Conservation (phyloP, 1,140 invertebrate genomes). For the Bradysia coprophila region DNA sequence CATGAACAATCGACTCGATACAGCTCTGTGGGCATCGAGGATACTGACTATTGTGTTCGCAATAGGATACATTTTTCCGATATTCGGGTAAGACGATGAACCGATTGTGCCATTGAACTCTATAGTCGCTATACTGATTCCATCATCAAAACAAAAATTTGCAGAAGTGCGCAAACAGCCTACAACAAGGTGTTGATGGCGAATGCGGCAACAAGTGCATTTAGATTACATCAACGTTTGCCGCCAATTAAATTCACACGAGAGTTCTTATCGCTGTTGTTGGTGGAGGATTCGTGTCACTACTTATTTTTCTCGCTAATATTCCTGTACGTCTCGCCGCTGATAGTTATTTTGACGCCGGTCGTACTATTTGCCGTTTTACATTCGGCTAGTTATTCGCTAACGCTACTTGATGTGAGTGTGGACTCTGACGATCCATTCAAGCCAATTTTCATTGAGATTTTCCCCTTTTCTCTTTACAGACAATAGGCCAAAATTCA, state of each 20-base stretch:
- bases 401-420: slow-evolving; percentile 79
- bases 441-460: background rate
- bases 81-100: slow-evolving; percentile 85
- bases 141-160: slow-evolving; percentile 6
- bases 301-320: slow-evolving; percentile 89
- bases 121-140: no score
- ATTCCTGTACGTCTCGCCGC: slow-evolving; percentile 75
- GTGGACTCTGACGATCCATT: slow-evolving; percentile 6
- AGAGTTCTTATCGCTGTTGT: slow-evolving; percentile 58
- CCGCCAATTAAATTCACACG: slow-evolving; percentile 59
- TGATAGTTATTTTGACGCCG: slow-evolving; percentile 76
- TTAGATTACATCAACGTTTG: slow-evolving; percentile 83
- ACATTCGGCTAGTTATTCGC: slow-evolving; percentile 78
- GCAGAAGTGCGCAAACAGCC: slow-evolving; percentile 58
- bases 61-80: slow-evolving; percentile 65
- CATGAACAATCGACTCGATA: slow-evolving; percentile 65
- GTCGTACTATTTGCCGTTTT: slow-evolving; percentile 78
- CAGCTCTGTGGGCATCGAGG: slow-evolving; percentile 64
- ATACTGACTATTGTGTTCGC: slow-evolving; percentile 66
- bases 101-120: no score
- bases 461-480: slow-evolving; percentile 14
- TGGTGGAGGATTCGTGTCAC: slow-evolving; percentile 89
- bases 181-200: slow-evolving; percentile 83
- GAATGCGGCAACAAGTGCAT: slow-evolving; percentile 81
- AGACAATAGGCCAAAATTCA: slow-evolving; percentile 74